Evolutionary conservation across 2,888 invertebrate species (phyloP), one percentile per base, ranked within the genome.

Genomic region (Mycalesis mineus): DNA sequence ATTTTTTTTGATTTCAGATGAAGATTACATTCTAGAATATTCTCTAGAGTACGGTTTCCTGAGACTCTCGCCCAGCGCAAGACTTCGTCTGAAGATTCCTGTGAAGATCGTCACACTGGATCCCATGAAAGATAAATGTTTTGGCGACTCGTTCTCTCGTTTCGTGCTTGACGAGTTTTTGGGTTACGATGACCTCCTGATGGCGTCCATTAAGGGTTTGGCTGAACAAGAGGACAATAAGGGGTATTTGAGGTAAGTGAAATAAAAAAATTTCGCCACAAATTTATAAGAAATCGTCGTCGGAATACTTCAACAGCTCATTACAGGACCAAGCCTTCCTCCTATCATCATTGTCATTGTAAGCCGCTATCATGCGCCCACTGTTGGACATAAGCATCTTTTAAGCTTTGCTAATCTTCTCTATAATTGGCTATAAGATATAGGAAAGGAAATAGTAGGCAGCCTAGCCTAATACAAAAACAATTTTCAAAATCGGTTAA

Each of bases 191-290:
- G 99, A 99, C 78, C 88, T 99, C 59, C 90, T 99, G 1, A 98
- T 99, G 97, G 95, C 98, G 0, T 97, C 98, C 51, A 96, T 99
- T 57, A 98, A 98, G 84, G 94, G 95, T 1, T 88, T 99, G 64
- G 98, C 98, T 0, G 98, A 98, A 79, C 94, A 97, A 68, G 98
- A 99, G 78, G 96, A 98, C 69, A 98, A 98, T 82, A 98, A 98
- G 86, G 99, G 98, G 13, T 97, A 95, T 84, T 90, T 97, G 63
- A 92, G 95, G 95, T 95, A 39, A 73, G 68, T 28, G 39, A 14
- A 45, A 36, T n/a, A n/a, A n/a, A n/a, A n/a, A n/a, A n/a, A n/a
- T n/a, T n/a, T n/a, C n/a, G n/a, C n/a, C n/a, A n/a, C n/a, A n/a
- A n/a, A n/a, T n/a, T n/a, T n/a, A n/a, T n/a, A n/a, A n/a, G n/a